Conservation (phyloP, 64 coral and sea anemone genomes). For the Platygyra sinensis region DNA sequence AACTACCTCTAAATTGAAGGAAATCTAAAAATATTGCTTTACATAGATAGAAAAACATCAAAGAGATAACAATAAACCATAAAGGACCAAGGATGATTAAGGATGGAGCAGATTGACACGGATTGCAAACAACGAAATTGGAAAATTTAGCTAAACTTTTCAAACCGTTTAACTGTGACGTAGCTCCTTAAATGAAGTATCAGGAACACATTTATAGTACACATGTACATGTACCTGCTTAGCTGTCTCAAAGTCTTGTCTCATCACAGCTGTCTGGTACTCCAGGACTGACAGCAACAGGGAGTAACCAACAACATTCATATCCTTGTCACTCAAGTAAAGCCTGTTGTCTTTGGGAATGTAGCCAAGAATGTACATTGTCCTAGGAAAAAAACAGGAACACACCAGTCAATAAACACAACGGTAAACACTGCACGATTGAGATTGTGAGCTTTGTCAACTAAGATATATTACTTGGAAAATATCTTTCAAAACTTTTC, state of each 20-base stretch:
- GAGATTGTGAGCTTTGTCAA: too few relatives aligned
- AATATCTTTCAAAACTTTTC: too few relatives aligned
- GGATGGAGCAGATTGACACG: too few relatives aligned
- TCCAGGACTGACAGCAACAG: conserved; percentile 90
- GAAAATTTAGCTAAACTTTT: too few relatives aligned
- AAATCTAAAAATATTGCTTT: too few relatives aligned
- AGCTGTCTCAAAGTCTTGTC: conserved; percentile 98
- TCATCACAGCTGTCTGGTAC: conserved; percentile 99
- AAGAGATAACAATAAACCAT: too few relatives aligned
- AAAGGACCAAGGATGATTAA: too few relatives aligned
- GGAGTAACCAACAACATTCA: conserved; percentile 92
- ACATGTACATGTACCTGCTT: conserved; percentile 76
- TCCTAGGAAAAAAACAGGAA: conserved; percentile 48
- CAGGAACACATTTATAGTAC: not conserved
- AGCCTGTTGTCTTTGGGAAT: conserved; percentile 95
- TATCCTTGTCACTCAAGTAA: conserved; percentile 94
- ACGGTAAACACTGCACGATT: not conserved
- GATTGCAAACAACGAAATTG: too few relatives aligned
- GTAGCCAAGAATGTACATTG: conserved; percentile 96
- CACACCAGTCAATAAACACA: not conserved
- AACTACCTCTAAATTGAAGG: too few relatives aligned
- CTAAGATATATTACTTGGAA: too few relatives aligned
- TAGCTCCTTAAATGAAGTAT: not conserved
- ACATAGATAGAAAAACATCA: too few relatives aligned
- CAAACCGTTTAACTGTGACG: too few relatives aligned